Conservation (phyloP, 2,113 vertebrate genomes). For the Eurystomus gularis region DNA sequence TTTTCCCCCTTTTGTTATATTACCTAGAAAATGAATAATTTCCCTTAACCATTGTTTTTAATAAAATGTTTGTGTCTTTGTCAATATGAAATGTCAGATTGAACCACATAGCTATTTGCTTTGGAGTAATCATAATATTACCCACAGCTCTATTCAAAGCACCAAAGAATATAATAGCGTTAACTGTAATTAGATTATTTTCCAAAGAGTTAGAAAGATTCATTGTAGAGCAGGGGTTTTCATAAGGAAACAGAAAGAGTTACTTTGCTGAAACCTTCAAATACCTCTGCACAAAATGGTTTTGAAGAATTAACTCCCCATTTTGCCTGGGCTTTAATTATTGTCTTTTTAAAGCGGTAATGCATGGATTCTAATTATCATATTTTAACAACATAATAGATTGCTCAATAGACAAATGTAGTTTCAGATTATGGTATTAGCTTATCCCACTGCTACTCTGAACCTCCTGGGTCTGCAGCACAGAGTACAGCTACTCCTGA, state of each 20-base stretch:
- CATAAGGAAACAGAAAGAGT: background rate
- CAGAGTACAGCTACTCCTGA: background rate
- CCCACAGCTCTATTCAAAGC: conserved; percentile 29
- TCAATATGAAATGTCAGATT: background rate
- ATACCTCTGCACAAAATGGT: background rate
- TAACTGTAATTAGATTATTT: conserved; percentile 55
- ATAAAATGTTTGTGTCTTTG: background rate
- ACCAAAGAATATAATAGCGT: conserved; percentile 15
- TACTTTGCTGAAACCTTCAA: conserved; percentile 6
- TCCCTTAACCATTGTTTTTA: conserved; percentile 17
- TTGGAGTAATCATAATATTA: conserved; percentile 28
- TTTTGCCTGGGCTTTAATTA: conserved; percentile 14
- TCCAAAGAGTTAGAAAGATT: conserved; percentile 15
- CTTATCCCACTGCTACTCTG: background rate
- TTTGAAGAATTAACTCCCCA: conserved; percentile 20
- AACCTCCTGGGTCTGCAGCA: background rate
- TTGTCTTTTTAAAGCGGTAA: background rate
- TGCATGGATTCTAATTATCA: background rate
- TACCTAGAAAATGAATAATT: conserved; percentile 26
- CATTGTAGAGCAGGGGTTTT: background rate
- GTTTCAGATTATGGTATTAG: background rate
- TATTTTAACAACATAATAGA: background rate
- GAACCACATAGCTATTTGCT: background rate
- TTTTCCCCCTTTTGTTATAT: background rate
- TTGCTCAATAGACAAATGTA: background rate